phyloP scores from a whole-genome alignment of 2,113 vertebrate genomes.

The Hystrix brachyura region DNA sequence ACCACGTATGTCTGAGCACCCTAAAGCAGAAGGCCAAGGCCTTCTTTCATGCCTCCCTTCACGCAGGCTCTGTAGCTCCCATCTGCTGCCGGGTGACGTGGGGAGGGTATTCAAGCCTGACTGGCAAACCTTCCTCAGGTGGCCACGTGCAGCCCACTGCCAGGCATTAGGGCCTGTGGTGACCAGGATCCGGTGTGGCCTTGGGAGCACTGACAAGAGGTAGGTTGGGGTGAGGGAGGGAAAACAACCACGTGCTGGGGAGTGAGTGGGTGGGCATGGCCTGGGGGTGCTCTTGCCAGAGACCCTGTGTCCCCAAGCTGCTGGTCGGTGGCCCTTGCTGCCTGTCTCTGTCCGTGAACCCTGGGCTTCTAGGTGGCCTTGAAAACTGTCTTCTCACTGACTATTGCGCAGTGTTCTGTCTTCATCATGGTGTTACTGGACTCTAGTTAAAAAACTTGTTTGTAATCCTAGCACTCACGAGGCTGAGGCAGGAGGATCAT shows the following conservation, averaged over 20 bases:
- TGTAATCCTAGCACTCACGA: background rate
- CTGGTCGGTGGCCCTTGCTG: background rate
- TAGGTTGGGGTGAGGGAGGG: background rate
- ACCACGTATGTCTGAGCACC: slow-evolving; percentile 7
- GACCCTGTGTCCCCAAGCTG: background rate
- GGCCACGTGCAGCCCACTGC: background rate
- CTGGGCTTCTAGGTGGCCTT: background rate
- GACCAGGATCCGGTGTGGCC: background rate
- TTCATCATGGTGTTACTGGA: background rate
- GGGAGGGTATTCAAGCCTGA: background rate
- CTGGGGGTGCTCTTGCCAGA: background rate
- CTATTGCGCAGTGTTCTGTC: background rate
- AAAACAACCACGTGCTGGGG: too few relatives aligned
- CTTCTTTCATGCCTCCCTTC: background rate
- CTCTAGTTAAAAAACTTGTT: background rate
- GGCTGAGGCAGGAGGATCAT: background rate
- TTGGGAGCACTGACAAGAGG: background rate
- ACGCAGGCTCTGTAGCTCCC: rapidly evolving
- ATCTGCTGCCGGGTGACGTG: rapidly evolving
- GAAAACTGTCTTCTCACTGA: background rate
- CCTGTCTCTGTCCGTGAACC: background rate
- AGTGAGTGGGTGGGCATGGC: background rate
- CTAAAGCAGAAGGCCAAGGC: background rate
- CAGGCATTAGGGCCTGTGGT: background rate
- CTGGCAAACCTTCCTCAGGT: background rate